Evolutionary conservation across 2,888 invertebrate species (phyloP), one percentile per base, ranked within the genome.

Genomic region (Ophion obscuratus): DNA sequence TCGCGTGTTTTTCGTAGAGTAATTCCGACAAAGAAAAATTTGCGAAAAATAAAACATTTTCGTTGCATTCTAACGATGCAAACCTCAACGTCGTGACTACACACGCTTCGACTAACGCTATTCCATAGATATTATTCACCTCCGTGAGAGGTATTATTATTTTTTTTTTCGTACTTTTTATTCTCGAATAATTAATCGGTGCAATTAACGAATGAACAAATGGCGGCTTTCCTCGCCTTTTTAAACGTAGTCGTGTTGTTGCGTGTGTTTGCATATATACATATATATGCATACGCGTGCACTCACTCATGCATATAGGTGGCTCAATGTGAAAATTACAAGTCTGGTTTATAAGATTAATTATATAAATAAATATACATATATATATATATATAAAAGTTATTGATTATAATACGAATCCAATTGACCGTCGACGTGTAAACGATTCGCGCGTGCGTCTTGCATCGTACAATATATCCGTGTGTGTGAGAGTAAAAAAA

Each of bases 271-370:
- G 27, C 40, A 27, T 14, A 70, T 59, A 31, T 40, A 47, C n/a
- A n/a, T n/a, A 73, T 62, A 68, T 61, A 47, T 53, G 24, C 64
- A 53, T 10, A 44, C 64, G 36, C 36, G 44, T 59, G 61, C 40
- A 24, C 62, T 40, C 40, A 74, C 40, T 24, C 6, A 57, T 66
- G 66, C 66, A 71, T 87, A 89, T 91, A 91, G 91, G 90, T 90
- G 91, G 91, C 91, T 91, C 91, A 91, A 91, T 91, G 91, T 91
- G 91, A 89, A 91, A 91, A 89, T 90, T 89, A 90, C 90, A 91
- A 91, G 91, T 91, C 91, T 91, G 91, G 90, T 91, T 91, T 89
- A 88, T 90, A 90, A 88, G 87, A 89, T 85, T 88, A 90, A 87
- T 61, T 66, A 81, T 53, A 79, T 61, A 27, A 87, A 76, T 44